Conservation (phyloP, 2,888 invertebrate species). For the Trissolcus brochymenae region DNA sequence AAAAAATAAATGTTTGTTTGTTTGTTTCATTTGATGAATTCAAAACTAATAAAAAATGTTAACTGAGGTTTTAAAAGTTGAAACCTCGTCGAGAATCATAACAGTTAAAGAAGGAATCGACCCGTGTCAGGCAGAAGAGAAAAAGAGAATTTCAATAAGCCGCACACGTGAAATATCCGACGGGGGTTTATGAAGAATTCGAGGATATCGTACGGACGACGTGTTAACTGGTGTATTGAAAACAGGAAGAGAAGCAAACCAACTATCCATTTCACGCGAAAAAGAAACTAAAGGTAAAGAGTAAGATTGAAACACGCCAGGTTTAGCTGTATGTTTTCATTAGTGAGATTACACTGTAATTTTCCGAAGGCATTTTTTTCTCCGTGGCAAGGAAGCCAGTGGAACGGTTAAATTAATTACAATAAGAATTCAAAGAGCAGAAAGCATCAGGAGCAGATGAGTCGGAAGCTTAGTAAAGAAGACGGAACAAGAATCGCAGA, state of each 20-base stretch:
- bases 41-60: too few species aligned
- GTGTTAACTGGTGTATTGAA: conserved; percentile 3
- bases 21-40: too few species aligned
- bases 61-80: too few species aligned
- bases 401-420: conserved; percentile 26
- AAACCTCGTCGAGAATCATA: too few species aligned
- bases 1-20: too few species aligned
- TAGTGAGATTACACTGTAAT: conserved; percentile 20
- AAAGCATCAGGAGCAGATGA: background rate
- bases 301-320: conserved; percentile 4
- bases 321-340: conserved; percentile 14
- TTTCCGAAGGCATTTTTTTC: conserved; percentile 17
- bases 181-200: conserved; percentile 30
- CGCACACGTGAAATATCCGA: conserved; percentile 23
- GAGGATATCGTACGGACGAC: conserved; percentile 14
- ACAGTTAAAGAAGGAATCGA: too few species aligned
- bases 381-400: conserved; percentile 11
- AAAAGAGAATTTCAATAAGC: conserved; percentile 18
- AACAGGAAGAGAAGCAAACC: background rate
- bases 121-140: conserved; percentile 16
- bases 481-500: conserved; percentile 1
- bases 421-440: conserved; percentile 20
- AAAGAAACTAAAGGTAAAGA: conserved; percentile 5
- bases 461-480: conserved; percentile 4
- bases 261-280: background rate